Evolutionary conservation across 1,140 invertebrate genomes (phyloP), one percentile per base, ranked within the genome.

Genomic region (Brachionus calyciflorus): DNA sequence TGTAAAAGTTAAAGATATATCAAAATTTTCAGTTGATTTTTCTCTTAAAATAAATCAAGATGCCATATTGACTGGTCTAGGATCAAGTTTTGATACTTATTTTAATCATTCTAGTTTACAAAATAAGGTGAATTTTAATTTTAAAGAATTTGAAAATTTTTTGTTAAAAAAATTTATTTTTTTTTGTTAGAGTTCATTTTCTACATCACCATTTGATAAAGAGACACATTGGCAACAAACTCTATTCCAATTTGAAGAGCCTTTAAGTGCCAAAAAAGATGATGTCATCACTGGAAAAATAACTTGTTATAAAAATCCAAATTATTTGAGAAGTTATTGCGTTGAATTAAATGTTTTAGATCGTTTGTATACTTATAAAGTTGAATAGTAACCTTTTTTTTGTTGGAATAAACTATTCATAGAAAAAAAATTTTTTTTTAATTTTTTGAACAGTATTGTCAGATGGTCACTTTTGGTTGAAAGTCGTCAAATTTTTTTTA

Each of bases 181-280:
- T 40, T 46, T 46, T 37, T 55, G 19, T 19, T 51, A 55, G 30
- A 76, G 49, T 28, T 55, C 41, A 10, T 77, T 77, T 63, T 77
- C 76, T 17, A 77, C 76, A 21, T 77, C 76, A 48, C 76, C 76
- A 63, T 40, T 37, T 12, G 21, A 60, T 7, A 24, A 24, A 44
- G 17, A 14, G 4, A 77, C 76, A n/a, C 76, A 77, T 53, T 77
- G 76, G 76, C 49, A 77, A 28, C 76, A 77, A 76, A 76, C 73
- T 24, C 5, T 76, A 28, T 57, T 76, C 33, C 49, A 55, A 33
- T 57, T 57, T 19, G 49, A 55, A 19, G 17, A 17, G 5, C 49
- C 33, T 19, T 41, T 60, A 12, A 9, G 12, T 33, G 49, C 28
- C 4, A 55, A 76, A 76, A 55, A 76, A 24, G 73, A 33, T 46